phyloP scores from a whole-genome alignment of 1,140 invertebrate genomes.

The Diorhabda carinulata region DNA sequence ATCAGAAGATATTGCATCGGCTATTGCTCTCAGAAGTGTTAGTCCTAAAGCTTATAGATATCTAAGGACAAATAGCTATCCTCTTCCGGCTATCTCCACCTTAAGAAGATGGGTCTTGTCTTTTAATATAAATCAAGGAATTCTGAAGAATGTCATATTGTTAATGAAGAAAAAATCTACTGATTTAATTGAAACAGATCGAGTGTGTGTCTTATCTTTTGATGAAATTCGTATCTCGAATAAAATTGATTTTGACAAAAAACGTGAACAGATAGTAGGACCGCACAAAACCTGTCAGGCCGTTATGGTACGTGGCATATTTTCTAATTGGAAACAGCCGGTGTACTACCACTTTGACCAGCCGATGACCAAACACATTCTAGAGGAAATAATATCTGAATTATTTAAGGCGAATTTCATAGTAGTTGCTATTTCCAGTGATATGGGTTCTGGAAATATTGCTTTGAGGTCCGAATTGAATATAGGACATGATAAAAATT shows the following conservation, averaged over 20 bases:
- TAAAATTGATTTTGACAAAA: conserved; percentile 16
- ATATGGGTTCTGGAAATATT: conserved; percentile 10
- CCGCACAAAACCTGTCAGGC: conserved; percentile 21
- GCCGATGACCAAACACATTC: conserved; percentile 14
- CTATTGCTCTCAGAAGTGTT: no score
- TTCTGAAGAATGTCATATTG: conserved; percentile 18
- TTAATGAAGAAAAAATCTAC: conserved; percentile 7
- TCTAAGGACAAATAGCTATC: conserved; percentile 19
- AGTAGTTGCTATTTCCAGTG: conserved; percentile 11
- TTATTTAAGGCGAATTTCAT: conserved; percentile 9
- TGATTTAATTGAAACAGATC: background rate
- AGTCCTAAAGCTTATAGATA: conserved; percentile 6
- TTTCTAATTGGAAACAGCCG: conserved; percentile 37
- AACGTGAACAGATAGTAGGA: conserved; percentile 14
- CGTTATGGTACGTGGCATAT: conserved; percentile 18
- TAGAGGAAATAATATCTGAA: conserved; percentile 13
- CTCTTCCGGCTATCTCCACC: conserved; percentile 24
- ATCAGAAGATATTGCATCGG: no score
- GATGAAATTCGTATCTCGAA: conserved; percentile 22
- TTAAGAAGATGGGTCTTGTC: conserved; percentile 20
- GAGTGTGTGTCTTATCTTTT: conserved; percentile 13
- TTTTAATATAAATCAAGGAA: conserved; percentile 12
- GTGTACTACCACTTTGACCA: conserved; percentile 9
- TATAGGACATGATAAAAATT: conserved; percentile 11
- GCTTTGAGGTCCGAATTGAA: conserved; percentile 6